Evolutionary conservation across 2,113 vertebrate genomes (phyloP), one percentile per base, ranked within the genome.

Genomic region (Notarius lentiginosus): DNA sequence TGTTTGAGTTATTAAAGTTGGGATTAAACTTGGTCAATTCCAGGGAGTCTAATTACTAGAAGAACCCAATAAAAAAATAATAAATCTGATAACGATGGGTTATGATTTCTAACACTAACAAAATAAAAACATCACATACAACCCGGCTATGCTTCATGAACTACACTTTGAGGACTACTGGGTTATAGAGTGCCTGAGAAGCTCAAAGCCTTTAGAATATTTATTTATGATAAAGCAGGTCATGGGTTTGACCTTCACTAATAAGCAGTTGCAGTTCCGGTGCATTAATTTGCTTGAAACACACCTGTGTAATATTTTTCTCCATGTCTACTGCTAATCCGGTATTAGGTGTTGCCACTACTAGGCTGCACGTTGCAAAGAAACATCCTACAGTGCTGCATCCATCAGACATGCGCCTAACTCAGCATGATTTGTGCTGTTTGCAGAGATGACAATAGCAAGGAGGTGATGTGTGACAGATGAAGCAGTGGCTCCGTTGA

Each of bases 401-500:
- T n/a, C 41, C 84, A 14, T 30, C 41, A 76, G 12, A 53, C 84
- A 76, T 73, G 24, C 72, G 8, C 70, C 58, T 53, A 27, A 53
- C 72, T 66, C 55, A 77, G 27, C 24, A 34, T 24, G 51, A 84
- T 56, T 77, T 77, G 60, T 85, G 58, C 84, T 65, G 27, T 66
- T 85, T 34, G 56, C 24, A 18, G 56, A 85, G 72, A 58, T 63
- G 84, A 85, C 41, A 85, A 75, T 51, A 84, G 72, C 10, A 58
- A 66, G 84, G 73, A 85, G 72, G 73, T 85, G 73, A 49, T 66
- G 73, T 47, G 5, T 66, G 73, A 73, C 58, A 49, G 73, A 55
- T 63, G 63, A 65, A 79, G 72, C 73, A 53, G 73, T 11, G 24
- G 72, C 41, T 85, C 84, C 61, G 72, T 73, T n/a, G 56, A 76